Base-by-base conservation (phyloP, 2,888 invertebrate genomes). In the Zygothrica quintamaculata region DNA sequence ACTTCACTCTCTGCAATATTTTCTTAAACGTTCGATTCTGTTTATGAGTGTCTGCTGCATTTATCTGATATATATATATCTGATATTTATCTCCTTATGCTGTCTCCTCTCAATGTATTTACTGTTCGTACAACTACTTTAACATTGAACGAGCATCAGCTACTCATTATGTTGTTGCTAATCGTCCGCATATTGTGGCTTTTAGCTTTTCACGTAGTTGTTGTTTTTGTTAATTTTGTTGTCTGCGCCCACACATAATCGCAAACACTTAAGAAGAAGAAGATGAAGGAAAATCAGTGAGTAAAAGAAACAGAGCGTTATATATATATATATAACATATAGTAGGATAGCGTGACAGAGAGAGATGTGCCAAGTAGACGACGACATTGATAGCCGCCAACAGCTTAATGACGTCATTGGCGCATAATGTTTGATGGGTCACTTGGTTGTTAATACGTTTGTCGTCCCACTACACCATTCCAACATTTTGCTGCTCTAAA, bases 341-440 rank as follows among this genome's bases (percentile, higher is more conserved):
- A n/a, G n/a, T n/a, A n/a, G n/a, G 12, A 26, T 7, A 15, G 16
- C 11, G 11, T 9, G 11, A 34, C 7, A 12, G 48, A 29, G 12
- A 31, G 33, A 4, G 16, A 26, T 29, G 29, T 18, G 33, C 3
- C 18, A 52, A 6, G 26, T 9, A 1, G 11, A 22, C 47, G 53
- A 36, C 47, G 53, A 36, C 39, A 57, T 82, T 76, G 80, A 84
- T 80, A 84, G 80, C 42, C 61, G 84, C 56, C 61, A 65, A 74
- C 52, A 65, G 66, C 58, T 70, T 65, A 80, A 84, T 86, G 86
- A 79, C 79, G 79, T 79, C 79, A 79, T 65, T 55, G 65, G 52
- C 64, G 43, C 47, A 61, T 47, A 56, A 62, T 74, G 76, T 69
- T 84, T 74, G 77, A 77, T 84, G 74, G 84, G 81, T 84, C 77